Evolutionary conservation across 2,113 vertebrate genomes (phyloP).

Genomic region (Pogonocichla stellata): DNA sequence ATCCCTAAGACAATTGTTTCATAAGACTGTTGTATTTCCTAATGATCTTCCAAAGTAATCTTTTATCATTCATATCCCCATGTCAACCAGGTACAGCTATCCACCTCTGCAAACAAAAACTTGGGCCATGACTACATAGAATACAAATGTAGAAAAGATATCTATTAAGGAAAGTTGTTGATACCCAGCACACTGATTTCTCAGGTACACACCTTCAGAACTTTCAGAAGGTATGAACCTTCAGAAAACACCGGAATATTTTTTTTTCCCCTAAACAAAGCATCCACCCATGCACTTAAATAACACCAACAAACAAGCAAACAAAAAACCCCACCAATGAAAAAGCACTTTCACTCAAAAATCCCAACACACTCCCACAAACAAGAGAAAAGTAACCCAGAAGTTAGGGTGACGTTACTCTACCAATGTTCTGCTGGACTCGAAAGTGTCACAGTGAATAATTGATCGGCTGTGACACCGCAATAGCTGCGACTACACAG

Average conservation of each 20-base stretch:
- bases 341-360: not conserved
- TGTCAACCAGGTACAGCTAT: not conserved
- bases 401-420: not conserved
- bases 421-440: not conserved
- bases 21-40: not conserved
- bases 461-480: slow-evolving; percentile 60
- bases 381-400: not conserved
- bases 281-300: not conserved
- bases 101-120: not conserved
- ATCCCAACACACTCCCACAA: not conserved
- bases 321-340: not conserved
- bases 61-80: not conserved
- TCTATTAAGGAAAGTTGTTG: not conserved
- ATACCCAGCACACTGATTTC: not conserved
- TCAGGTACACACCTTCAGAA: not conserved
- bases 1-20: not conserved
- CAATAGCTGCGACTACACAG: slow-evolving; percentile 51
- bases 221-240: not conserved
- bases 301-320: not conserved
- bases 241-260: not conserved
- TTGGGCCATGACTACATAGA: not conserved
- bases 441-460: slow-evolving; percentile 53
- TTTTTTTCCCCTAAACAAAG: not conserved
- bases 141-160: not conserved
- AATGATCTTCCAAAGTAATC: slow-evolving; percentile 14